Conservation (phyloP, 23 tunicate genomes). For the Corella eumyota region DNA sequence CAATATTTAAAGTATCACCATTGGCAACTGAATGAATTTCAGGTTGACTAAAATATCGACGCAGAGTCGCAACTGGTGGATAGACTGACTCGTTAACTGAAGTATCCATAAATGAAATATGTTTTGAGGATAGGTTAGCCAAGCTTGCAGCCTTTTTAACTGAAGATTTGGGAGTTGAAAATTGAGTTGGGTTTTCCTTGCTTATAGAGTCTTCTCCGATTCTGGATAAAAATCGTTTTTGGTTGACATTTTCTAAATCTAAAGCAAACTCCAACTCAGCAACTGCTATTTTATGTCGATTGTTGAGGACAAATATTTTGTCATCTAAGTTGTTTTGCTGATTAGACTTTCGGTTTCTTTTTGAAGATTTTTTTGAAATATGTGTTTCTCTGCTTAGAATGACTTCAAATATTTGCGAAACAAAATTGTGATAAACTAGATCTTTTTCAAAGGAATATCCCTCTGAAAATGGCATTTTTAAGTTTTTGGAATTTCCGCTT, state of each 20-base stretch:
- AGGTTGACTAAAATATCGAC: constrained; percentile 13
- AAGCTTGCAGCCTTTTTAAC: no score
- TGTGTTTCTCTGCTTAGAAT: constrained; percentile 13
- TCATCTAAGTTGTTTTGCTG: not conserved
- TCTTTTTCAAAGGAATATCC: constrained; percentile 29
- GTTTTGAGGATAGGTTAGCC: no score
- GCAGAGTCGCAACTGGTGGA: not conserved
- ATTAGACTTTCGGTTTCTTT: not conserved
- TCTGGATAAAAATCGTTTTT: not conserved
- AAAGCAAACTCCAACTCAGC: constrained; percentile 12
- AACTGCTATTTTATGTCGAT: constrained; percentile 19
- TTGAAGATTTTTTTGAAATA: not conserved
- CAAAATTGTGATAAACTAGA: constrained; percentile 28
- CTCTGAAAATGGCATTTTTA: no score
- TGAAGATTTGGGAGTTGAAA: constrained; percentile 6
- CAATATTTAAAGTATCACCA: not conserved
- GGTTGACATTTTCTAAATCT: not conserved
- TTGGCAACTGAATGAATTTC: not conserved
- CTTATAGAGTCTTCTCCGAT: not conserved
- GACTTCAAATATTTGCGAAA: constrained; percentile 34
- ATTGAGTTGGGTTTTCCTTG: not conserved
- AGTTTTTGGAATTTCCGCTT: no score
- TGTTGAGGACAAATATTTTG: constrained; percentile 15
- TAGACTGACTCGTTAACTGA: no score
- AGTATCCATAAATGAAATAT: no score